These are phyloP conservation scores for Conistra vaccinii DNA, from an alignment of 2,888 invertebrate species.

Conservation along the genomic window DNA sequence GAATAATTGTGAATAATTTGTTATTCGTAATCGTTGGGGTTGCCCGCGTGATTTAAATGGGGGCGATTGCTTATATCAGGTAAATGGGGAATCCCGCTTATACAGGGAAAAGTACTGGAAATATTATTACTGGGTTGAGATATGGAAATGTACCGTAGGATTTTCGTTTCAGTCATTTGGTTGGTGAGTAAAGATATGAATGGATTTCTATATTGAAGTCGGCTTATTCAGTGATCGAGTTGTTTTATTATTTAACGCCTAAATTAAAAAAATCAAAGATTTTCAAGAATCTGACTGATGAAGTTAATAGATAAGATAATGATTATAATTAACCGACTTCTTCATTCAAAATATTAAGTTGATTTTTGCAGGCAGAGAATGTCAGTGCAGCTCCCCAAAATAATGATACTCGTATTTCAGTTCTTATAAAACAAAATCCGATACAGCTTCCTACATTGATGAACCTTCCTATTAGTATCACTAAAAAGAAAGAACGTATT, in stretches of 20 bases:
- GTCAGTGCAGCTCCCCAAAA: background rate
- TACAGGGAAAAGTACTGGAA: background rate
- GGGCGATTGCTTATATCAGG: conserved; percentile 14
- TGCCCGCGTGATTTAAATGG: conserved; percentile 31
- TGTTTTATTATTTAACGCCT: background rate
- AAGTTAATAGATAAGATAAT: too few relatives aligned
- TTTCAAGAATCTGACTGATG: too few relatives aligned
- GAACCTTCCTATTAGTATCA: background rate
- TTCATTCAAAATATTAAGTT: background rate
- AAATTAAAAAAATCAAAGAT: background rate
- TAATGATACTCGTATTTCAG: background rate
- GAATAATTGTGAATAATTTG: conserved; percentile 55
- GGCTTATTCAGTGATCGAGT: background rate
- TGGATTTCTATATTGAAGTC: background rate
- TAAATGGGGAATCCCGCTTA: background rate
- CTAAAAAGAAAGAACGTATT: too few relatives aligned
- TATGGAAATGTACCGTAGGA: background rate
- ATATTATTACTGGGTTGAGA: background rate
- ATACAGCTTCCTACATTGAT: background rate
- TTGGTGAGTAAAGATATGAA: background rate
- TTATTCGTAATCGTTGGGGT: conserved; percentile 38
- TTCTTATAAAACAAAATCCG: background rate
- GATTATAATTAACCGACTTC: background rate
- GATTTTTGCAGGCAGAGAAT: background rate
- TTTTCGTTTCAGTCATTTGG: background rate